Evolutionary conservation across 2,888 invertebrate species (phyloP), one percentile per base, ranked within the genome.

Genomic region (Muschampia plurimacula): DNA sequence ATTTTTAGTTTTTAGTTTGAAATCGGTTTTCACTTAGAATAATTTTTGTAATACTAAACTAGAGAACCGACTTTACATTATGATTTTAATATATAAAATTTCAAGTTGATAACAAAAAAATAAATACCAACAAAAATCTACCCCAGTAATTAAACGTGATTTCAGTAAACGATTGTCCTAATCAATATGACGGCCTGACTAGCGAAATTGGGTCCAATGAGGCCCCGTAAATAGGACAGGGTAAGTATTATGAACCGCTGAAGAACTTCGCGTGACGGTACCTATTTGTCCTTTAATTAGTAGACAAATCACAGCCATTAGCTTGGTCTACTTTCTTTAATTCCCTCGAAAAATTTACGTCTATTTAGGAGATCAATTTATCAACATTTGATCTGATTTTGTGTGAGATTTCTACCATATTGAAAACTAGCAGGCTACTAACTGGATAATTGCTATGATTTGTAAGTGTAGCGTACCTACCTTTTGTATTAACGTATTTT

Each of bases 211-310:
- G 81, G 74, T 75, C 81, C 77, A 79, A 83, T 79, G 79, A 80
- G 80, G 74, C 76, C 75, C 74, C 71, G 75, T 82, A 89, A 82
- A 80, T 87, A 83, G 89, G 84, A 74, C 89, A 83, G 75, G 69
- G 79, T 81, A 82, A 86, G 81, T 80, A 83, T 78, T 81, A 79
- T 79, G 82, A 84, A 83, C 80, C 79, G 79, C 78, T 72, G 80
- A 78, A 82, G 80, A 82, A 78, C 80, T 77, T 91, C 82, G 88
- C 92, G 92, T 92, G 92, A 86, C 89, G 78, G 67, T 73, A 76
- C 81, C 89, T 85, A 89, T 88, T 86, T 83, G 82, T 84, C 83
- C 83, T 80, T 84, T 89, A 90, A 91, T 92, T 90, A 91, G 91
- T 91, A 87, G 88, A 85, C 84, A 84, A 90, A 90, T 84, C 86